Evolutionary conservation across 2,888 invertebrate species (phyloP).

Genomic region (Idaea aversata): DNA sequence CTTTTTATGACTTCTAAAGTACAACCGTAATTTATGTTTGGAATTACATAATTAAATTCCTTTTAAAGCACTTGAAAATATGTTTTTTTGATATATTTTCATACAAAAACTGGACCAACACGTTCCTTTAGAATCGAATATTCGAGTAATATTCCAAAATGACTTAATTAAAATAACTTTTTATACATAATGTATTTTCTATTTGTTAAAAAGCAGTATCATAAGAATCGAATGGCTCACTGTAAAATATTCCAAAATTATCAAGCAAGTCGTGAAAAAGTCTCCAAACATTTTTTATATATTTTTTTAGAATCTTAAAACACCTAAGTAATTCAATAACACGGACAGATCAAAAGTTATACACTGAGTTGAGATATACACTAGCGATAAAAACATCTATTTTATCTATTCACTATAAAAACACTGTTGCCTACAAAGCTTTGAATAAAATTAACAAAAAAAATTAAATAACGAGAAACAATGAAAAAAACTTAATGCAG

Average conservation of each 20-base stretch:
- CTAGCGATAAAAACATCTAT: conserved; percentile 61
- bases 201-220: too few relatives aligned
- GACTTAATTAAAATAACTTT: too few relatives aligned
- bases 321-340: conserved; percentile 51
- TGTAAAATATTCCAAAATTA: conserved; percentile 2
- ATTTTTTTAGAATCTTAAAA: conserved; percentile 65
- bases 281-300: conserved; percentile 23
- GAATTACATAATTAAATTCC: too few relatives aligned
- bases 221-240: background rate
- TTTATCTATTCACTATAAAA: conserved; percentile 37
- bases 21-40: too few relatives aligned
- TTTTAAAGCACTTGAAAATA: too few relatives aligned
- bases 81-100: too few relatives aligned
- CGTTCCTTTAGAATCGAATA: too few relatives aligned
- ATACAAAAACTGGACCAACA: too few relatives aligned
- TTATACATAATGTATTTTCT: too few relatives aligned
- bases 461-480: conserved; percentile 66
- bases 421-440: conserved; percentile 61
- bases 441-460: conserved; percentile 58
- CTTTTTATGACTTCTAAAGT: too few relatives aligned
- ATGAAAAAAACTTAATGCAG: conserved; percentile 43
- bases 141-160: too few relatives aligned
- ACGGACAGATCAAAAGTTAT: conserved; percentile 74
- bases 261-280: conserved; percentile 17
- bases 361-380: conserved; percentile 64